These are phyloP conservation scores for Danionella cerebrum DNA, from an alignment of 2,113 vertebrate genomes.

Conservation along the genomic window DNA sequence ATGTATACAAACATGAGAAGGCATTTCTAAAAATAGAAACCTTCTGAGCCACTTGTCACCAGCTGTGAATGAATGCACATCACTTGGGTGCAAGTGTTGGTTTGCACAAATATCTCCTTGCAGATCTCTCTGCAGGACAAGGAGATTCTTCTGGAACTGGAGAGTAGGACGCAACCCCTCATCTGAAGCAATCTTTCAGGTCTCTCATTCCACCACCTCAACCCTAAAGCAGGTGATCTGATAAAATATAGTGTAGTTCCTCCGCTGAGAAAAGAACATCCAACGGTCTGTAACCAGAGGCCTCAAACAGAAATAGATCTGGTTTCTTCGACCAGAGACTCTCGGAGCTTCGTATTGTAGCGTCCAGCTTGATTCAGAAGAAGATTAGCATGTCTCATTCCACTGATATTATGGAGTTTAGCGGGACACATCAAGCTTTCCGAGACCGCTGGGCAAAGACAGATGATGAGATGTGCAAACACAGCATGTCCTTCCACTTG, in stretches of 20 bases:
- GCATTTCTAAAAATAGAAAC: slow-evolving; percentile 43
- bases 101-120: slow-evolving; percentile 30
- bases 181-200: slow-evolving; percentile 15
- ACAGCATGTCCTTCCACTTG: slow-evolving; percentile 90
- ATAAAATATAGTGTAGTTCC: slow-evolving; percentile 47
- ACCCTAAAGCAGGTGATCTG: slow-evolving; percentile 54
- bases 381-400: slow-evolving; percentile 1
- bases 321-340: slow-evolving; percentile 9
- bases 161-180: background rate
- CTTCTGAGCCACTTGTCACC: background rate
- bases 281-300: slow-evolving; percentile 60
- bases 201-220: background rate
- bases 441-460: slow-evolving; percentile 81
- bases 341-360: background rate
- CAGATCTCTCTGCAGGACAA: slow-evolving; percentile 21
- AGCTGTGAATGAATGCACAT: slow-evolving; percentile 12
- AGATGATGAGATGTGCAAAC: slow-evolving; percentile 77
- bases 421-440: slow-evolving; percentile 81
- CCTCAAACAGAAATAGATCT: slow-evolving; percentile 62
- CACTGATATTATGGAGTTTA: slow-evolving; percentile 56
- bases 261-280: slow-evolving; percentile 55
- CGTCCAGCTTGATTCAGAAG: background rate
- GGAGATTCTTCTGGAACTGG: background rate
- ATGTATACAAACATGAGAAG: slow-evolving; percentile 45
- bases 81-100: slow-evolving; percentile 17